A percentile compares a stretch with the other conserved stretches of the same genome.
phyloP scores from a whole-genome alignment of 2,113 vertebrate species.

The Psittacara wagleri region DNA sequence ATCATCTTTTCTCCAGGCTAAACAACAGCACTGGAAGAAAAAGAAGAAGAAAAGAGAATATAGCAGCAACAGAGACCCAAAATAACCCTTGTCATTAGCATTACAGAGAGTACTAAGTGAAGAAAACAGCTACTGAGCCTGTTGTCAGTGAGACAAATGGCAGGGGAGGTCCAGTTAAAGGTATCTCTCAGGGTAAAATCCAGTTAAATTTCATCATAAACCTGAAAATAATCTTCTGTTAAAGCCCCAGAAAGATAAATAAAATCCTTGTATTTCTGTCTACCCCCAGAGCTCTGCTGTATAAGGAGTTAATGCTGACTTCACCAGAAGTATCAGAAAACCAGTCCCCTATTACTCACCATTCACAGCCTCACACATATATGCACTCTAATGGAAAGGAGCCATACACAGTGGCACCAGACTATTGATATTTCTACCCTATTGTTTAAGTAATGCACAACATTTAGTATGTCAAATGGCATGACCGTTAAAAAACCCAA shows the following conservation, averaged over 20 bases:
- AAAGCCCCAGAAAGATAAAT: slow-evolving; percentile 19
- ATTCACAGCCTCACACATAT: background rate
- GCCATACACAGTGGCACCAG: slow-evolving; percentile 50
- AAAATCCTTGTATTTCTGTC: slow-evolving; percentile 31
- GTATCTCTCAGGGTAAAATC: slow-evolving; percentile 26
- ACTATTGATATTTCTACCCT: slow-evolving; percentile 59
- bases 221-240: slow-evolving; percentile 35
- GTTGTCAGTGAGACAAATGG: background rate
- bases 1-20: slow-evolving; percentile 28
- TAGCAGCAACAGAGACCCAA: background rate
- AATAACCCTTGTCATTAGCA: slow-evolving; percentile 29
- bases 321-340: slow-evolving; percentile 44
- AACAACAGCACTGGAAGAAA: background rate
- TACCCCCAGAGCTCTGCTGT: slow-evolving; percentile 21
- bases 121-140: background rate
- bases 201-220: slow-evolving; percentile 32
- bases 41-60: slow-evolving; percentile 30
- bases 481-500: background rate
- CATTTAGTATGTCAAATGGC: slow-evolving; percentile 59
- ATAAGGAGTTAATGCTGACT: slow-evolving; percentile 40
- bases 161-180: background rate
- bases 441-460: slow-evolving; percentile 52
- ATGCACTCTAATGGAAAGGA: slow-evolving; percentile 60
- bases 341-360: slow-evolving; percentile 38
- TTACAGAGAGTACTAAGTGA: background rate